Conservation (phyloP, 2,888 invertebrate genomes). For the Cremastobaeus sp. region DNA sequence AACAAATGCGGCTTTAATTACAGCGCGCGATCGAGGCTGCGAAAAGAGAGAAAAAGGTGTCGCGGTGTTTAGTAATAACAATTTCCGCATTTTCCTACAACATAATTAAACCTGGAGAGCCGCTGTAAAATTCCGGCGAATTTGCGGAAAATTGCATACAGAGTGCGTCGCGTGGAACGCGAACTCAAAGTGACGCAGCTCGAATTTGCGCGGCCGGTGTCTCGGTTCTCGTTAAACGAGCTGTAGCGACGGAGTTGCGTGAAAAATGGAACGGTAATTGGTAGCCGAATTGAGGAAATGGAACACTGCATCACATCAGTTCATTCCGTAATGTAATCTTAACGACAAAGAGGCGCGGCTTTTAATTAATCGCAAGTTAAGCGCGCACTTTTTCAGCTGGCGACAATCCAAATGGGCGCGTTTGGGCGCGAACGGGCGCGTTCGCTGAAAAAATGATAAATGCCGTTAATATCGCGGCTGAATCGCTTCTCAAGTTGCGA, state of each 20-base stretch:
- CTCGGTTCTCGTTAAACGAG: background rate
- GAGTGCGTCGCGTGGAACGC: background rate
- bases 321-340: constrained; percentile 19
- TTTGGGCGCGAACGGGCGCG: background rate
- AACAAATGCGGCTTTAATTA: too few species aligned
- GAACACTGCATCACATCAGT: constrained; percentile 1
- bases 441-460: constrained; percentile 15
- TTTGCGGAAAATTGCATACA: background rate
- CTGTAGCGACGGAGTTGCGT: background rate
- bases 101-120: constrained; percentile 16
- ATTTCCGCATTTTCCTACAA: background rate
- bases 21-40: too few species aligned
- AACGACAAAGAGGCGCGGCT: constrained; percentile 1
- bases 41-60: too few species aligned
- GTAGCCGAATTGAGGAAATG: constrained; percentile 3
- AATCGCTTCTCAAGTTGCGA: too few species aligned
- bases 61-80: too few species aligned
- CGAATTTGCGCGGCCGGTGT: too few species aligned
- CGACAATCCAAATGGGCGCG: constrained; percentile 12
- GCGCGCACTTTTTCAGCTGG: constrained; percentile 22
- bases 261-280: too few species aligned
- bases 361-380: constrained; percentile 36
- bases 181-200: background rate
- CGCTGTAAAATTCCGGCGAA: background rate
- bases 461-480: too few species aligned